Base-by-base conservation (phyloP, 2,888 invertebrate genomes). In the Lepetodrilus schrolli region DNA sequence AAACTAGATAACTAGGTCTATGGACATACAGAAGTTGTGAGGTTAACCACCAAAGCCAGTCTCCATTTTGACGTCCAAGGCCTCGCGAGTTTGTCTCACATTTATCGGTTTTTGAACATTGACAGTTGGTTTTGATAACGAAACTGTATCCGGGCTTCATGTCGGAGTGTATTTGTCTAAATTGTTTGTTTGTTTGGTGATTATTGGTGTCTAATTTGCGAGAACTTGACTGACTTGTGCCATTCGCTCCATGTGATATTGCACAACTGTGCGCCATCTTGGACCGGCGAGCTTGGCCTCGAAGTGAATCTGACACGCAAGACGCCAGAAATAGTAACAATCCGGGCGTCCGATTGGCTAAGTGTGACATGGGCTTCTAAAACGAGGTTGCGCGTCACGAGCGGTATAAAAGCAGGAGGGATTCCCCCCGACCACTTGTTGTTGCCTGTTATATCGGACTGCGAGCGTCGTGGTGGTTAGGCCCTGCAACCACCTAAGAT, bases 401-500 rank as follows among this genome's bases (percentile, higher is more conserved):
- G 34, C 37, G 72, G 80, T 85, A 86, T 86, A 86, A 80, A 84
- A 83, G 74, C 74, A 73, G 68, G 70, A 65, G 83, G 85, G 78
- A 78, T 81, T 83, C 81, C 84, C 87, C n/a, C 76, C 72, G 74
- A 50, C 72, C 75, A 80, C 83, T 83, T 83, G 85, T 86, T 84
- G 86, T 86, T 87, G 86, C 86, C 83, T 83, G 84, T 77, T 83
- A 83, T 79, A 79, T 80, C 82, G 74, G 80, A 76, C 82, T 75
- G 83, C 75, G 75, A 77, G 81, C 73, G 79, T 83, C 84, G 84
- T 83, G 81, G 85, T 83, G 85, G 83, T 80, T 80, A 80, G 77
- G 82, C 82, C 82, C 81, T 80, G 80, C 80, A 80, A 81, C 85
- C 85, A 83, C 84, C 83, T 80, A 80, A 85, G 83, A 83, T 81